Percentiles rank a stretch among this genome's conserved stretches.
Conservation (phyloP, 2,797 vertebrate genomes). For the Tachyglossus aculeatus region DNA sequence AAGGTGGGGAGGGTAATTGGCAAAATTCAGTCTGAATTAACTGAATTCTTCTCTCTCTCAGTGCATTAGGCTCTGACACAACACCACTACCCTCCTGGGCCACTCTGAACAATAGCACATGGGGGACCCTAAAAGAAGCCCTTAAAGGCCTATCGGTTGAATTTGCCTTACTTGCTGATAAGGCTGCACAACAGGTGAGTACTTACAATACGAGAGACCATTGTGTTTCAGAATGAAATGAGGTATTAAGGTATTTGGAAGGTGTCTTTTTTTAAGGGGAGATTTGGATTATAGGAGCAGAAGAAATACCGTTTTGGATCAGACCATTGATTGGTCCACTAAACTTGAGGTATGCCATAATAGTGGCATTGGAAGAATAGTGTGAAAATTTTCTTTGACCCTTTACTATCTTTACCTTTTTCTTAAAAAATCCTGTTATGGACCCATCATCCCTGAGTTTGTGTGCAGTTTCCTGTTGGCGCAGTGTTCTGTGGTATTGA, state of each 20-base stretch:
- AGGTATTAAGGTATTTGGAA: rapidly evolving
- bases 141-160: constrained; percentile 93
- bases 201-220: rapidly evolving
- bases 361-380: no score
- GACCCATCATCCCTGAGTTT: no score
- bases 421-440: no score
- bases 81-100: constrained; percentile 87
- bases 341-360: no score
- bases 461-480: no score
- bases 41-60: constrained; percentile 49
- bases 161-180: constrained; percentile 91
- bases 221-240: not conserved
- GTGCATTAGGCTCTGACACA: constrained; percentile 88
- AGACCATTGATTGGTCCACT: no score
- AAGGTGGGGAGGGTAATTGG: not conserved
- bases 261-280: rapidly evolving
- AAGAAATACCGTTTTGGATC: no score
- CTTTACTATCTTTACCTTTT: no score
- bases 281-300: no score
- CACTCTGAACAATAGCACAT: constrained; percentile 82
- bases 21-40: not conserved
- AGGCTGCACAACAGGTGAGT: constrained; percentile 91
- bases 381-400: no score
- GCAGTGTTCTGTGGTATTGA: no score
- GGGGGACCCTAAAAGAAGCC: constrained; percentile 88